These are phyloP conservation scores for Polydrusus pterygomalis DNA, from an alignment of 2,888 invertebrate genomes.

Conservation along the genomic window DNA sequence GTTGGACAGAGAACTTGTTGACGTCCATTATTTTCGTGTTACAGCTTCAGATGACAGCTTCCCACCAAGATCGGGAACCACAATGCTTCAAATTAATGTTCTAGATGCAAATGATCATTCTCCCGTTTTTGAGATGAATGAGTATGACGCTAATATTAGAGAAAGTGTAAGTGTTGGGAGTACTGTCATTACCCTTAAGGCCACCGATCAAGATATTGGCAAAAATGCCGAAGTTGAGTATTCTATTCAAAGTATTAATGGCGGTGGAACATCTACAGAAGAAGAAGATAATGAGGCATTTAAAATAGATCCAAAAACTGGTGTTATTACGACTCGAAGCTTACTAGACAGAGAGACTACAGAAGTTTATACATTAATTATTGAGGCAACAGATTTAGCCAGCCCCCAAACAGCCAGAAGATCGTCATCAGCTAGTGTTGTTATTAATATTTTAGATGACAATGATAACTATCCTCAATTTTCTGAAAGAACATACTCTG, in stretches of 20 bases:
- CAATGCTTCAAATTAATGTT: conserved; percentile 93
- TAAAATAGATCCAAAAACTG: conserved; percentile 88
- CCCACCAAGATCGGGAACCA: conserved; percentile 92
- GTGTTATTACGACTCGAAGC: conserved; percentile 88
- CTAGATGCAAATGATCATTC: conserved; percentile 96
- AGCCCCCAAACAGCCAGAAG: conserved; percentile 85
- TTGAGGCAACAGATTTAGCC: conserved; percentile 91
- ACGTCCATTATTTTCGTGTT: conserved; percentile 93
- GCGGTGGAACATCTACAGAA: conserved; percentile 76
- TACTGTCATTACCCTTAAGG: conserved; percentile 91
- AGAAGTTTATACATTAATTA: conserved; percentile 87
- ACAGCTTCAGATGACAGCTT: conserved; percentile 92
- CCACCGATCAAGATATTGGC: conserved; percentile 93
- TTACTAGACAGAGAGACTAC: conserved; percentile 91
- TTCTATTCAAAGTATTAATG: conserved; percentile 82
- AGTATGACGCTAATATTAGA: conserved; percentile 90
- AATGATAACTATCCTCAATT: conserved; percentile 97
- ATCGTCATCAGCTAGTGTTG: conserved; percentile 87
- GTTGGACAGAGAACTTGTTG: conserved; percentile 91
- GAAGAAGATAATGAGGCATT: conserved; percentile 87
- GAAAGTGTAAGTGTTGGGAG: conserved; percentile 93
- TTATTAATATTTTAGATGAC: conserved; percentile 89
- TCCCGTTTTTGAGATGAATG: conserved; percentile 93
- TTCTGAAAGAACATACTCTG: conserved; percentile 90
- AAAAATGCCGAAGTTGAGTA: conserved; percentile 90